These are phyloP conservation scores for Acronicta leporina DNA, from an alignment of 2,888 invertebrate genomes.

Conservation along the genomic window DNA sequence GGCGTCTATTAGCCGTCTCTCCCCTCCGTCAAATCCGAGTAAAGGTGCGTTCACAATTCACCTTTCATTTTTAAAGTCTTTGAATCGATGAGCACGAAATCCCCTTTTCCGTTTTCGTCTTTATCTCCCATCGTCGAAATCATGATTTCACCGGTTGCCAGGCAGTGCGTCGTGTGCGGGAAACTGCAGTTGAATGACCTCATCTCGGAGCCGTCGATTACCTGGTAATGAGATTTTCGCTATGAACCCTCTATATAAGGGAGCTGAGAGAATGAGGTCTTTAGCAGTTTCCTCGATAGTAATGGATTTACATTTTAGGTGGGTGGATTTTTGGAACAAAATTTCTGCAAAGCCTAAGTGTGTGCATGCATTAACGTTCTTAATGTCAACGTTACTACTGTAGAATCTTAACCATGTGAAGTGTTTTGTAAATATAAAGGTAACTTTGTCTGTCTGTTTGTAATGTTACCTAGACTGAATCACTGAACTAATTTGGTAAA, in stretches of 20 bases:
- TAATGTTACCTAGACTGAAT: too few species aligned
- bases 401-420: neutral
- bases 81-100: conserved; percentile 96
- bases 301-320: conserved; percentile 59
- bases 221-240: conserved; percentile 88
- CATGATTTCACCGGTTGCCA: conserved; percentile 97
- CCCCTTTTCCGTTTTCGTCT: conserved; percentile 95
- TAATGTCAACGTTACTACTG: conserved; percentile 5
- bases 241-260: conserved; percentile 69
- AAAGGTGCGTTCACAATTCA: conserved; percentile 63
- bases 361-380: conserved; percentile 18
- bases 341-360: conserved; percentile 27
- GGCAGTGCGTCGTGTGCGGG: conserved; percentile 98
- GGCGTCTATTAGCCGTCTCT: conserved; percentile 21
- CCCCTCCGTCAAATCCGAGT: conserved; percentile 50
- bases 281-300: conserved; percentile 56
- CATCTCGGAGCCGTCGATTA: conserved; percentile 94
- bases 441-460: too few species aligned
- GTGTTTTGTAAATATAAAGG: too few species aligned
- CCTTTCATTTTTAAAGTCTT: conserved; percentile 93
- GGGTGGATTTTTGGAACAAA: conserved; percentile 41
- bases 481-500: too few species aligned
- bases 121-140: conserved; percentile 98
- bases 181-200: conserved; percentile 93
- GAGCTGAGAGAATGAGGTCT: conserved; percentile 56